Evolutionary conservation across 2,888 invertebrate species (phyloP).

Genomic region (Acanthosoma haemorrhoidale): DNA sequence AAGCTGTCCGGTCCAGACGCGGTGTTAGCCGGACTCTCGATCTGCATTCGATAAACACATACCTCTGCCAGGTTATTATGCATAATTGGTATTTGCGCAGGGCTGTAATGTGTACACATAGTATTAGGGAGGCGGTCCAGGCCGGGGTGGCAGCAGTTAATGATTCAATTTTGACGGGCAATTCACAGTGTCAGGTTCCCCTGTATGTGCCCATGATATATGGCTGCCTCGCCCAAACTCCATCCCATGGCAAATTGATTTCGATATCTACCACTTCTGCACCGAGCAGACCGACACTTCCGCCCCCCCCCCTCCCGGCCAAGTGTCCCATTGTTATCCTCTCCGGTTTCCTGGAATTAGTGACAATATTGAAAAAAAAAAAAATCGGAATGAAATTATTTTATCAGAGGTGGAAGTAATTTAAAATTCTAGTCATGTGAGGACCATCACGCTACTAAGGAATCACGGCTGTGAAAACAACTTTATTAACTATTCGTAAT

Average conservation of each 20-base stretch:
- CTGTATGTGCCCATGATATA: background rate
- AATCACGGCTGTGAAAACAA: too few relatives aligned
- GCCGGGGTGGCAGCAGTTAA: conserved; percentile 28
- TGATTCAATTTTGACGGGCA: conserved; percentile 40
- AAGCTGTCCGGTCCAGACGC: too few relatives aligned
- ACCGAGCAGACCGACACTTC: background rate
- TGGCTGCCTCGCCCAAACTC: background rate
- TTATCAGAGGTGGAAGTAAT: too few relatives aligned
- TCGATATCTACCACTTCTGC: conserved; percentile 29
- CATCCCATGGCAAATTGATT: conserved; percentile 37
- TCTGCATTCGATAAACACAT: conserved; percentile 37
- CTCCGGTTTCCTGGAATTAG: too few relatives aligned
- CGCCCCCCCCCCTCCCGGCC: background rate
- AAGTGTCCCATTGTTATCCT: background rate
- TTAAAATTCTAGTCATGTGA: too few relatives aligned
- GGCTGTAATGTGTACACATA: conserved; percentile 36
- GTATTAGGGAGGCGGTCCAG: background rate
- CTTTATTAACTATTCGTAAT: too few relatives aligned
- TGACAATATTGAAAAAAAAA: too few relatives aligned
- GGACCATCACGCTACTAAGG: too few relatives aligned
- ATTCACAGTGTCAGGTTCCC: conserved; percentile 29
- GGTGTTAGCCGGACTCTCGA: conserved; percentile 22
- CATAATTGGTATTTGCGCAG: conserved; percentile 38
- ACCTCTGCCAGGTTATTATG: conserved; percentile 38
- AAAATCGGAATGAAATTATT: too few relatives aligned